Conservation (phyloP, 2,888 invertebrate genomes). For the Chirona hameri region DNA sequence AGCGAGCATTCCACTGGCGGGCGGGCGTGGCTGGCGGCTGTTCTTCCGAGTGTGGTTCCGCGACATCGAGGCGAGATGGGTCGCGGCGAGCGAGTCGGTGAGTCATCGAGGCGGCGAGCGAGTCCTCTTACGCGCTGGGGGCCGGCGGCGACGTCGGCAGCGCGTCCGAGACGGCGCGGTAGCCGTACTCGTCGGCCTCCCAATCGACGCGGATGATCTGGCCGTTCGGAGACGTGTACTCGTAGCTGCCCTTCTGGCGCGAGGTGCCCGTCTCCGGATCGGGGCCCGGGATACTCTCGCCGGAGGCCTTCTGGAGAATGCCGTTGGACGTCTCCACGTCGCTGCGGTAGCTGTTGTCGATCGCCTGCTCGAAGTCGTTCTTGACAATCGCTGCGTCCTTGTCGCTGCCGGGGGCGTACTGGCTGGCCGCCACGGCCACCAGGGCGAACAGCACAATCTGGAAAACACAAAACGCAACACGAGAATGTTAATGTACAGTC, state of each 20-base stretch:
- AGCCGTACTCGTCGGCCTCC: neutral
- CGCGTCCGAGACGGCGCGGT: neutral
- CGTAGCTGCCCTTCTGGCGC: neutral
- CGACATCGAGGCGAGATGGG: no score
- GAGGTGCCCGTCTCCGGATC: slow-evolving; percentile 5
- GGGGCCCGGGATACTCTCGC: neutral
- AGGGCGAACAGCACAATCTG: neutral
- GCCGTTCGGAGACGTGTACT: neutral
- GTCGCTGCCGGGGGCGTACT: slow-evolving; percentile 2
- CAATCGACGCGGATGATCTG: neutral
- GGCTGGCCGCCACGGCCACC: neutral
- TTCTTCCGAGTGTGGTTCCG: no score
- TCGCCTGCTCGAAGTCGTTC: neutral
- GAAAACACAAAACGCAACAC: neutral
- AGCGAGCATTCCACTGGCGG: no score
- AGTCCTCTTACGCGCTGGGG: no score
- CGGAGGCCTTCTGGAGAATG: neutral
- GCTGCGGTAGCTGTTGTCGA: neutral
- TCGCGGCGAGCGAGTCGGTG: no score
- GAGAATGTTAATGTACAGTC: no score
- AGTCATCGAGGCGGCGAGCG: no score
- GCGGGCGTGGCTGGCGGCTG: no score
- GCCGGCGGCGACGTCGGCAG: neutral
- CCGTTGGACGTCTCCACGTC: neutral
- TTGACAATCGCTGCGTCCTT: neutral